These are phyloP conservation scores for Daubentonia madagascariensis DNA, from an alignment of 2,113 vertebrate species.

Conservation along the genomic window DNA sequence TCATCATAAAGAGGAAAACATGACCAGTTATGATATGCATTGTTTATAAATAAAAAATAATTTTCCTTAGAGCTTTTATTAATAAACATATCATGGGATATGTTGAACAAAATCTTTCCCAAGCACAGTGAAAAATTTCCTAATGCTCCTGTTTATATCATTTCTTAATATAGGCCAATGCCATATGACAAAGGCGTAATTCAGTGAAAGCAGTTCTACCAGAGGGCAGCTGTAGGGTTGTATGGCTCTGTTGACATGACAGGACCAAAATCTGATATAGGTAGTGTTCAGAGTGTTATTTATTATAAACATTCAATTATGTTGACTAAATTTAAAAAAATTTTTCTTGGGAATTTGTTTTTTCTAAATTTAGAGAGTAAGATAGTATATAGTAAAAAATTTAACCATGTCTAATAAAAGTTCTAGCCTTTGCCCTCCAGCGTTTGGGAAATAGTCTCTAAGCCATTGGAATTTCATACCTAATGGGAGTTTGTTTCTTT, in stretches of 20 bases:
- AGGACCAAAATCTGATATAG: background rate
- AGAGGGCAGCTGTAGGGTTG: background rate
- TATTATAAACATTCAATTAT: background rate
- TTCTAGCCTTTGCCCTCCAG: background rate
- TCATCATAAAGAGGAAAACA: background rate
- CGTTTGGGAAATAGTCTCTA: background rate
- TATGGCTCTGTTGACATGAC: background rate
- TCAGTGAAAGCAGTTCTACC: background rate
- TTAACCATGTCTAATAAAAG: background rate
- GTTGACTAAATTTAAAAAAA: background rate
- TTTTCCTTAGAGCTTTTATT: background rate
- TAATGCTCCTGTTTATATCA: background rate
- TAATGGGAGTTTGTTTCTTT: background rate
- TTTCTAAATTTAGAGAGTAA: background rate
- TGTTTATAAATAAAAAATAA: background rate
- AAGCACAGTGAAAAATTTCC: background rate
- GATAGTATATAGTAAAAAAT: no score
- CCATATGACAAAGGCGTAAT: background rate
- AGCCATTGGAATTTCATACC: background rate
- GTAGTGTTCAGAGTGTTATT: background rate
- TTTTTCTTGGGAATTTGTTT: background rate
- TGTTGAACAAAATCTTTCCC: background rate
- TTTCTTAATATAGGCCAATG: background rate
- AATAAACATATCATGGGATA: background rate
- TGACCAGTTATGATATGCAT: background rate